A percentile compares a stretch with the other conserved stretches of the same genome.
These are phyloP conservation scores for Orchesella cincta DNA, from an alignment of 1,140 invertebrate genomes.

Conservation along the genomic window DNA sequence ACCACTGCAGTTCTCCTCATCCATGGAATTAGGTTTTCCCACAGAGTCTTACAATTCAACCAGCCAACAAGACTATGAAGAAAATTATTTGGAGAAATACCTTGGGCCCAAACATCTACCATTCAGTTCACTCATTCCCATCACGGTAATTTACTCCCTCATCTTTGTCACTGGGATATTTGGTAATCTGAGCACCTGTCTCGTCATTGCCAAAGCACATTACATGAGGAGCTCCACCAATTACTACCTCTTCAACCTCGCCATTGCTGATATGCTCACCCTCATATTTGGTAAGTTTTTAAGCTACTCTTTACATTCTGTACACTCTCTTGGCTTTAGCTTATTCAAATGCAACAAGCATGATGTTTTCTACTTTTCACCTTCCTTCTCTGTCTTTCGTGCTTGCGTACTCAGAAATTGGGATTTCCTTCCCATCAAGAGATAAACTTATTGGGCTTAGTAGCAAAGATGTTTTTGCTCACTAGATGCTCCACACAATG, in stretches of 20 bases:
- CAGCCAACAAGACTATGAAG: constrained; percentile 27
- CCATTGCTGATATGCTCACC: constrained; percentile 57
- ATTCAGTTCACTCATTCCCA: constrained; percentile 54
- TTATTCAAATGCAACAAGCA: too few species aligned
- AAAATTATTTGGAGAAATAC: constrained; percentile 50
- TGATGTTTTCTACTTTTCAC: too few species aligned
- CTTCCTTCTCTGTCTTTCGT: too few species aligned
- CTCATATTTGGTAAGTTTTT: constrained; percentile 54
- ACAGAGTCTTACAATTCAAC: background rate
- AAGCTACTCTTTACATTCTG: too few species aligned
- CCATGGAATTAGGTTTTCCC: background rate
- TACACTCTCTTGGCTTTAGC: too few species aligned
- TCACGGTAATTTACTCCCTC: constrained; percentile 58
- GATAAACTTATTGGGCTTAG: too few species aligned
- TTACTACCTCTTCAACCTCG: constrained; percentile 64
- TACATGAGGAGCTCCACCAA: constrained; percentile 63
- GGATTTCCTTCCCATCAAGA: too few species aligned
- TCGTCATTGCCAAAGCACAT: constrained; percentile 59
- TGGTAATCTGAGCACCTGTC: constrained; percentile 63
- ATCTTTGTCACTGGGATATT: constrained; percentile 62
- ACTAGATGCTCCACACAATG: too few species aligned
- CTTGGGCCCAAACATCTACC: constrained; percentile 55
- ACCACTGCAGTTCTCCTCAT: background rate
- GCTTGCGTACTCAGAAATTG: too few species aligned
- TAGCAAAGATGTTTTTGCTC: too few species aligned